Evolutionary conservation across 2,888 invertebrate genomes (phyloP).

Genomic region (Patella depressa): DNA sequence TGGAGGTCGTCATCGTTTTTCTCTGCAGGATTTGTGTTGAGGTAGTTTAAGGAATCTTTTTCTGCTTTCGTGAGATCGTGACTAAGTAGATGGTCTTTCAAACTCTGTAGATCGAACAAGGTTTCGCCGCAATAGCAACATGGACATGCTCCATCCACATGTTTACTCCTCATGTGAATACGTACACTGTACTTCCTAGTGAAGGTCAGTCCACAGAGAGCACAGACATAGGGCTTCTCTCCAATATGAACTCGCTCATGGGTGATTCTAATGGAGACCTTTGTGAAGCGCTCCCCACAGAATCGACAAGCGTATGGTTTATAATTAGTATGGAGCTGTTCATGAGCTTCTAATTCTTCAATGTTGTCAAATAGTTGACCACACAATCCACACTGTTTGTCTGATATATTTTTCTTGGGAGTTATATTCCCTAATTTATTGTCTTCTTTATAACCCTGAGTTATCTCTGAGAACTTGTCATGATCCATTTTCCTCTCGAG

Average conservation of each 20-base stretch:
- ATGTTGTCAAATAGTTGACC: slow-evolving; percentile 50
- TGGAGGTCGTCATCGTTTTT: slow-evolving; percentile 35
- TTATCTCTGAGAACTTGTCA: background rate
- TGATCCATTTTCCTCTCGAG: background rate
- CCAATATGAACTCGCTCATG: slow-evolving; percentile 52
- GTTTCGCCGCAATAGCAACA: slow-evolving; percentile 57
- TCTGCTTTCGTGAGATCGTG: slow-evolving; percentile 51
- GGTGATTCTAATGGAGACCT: slow-evolving; percentile 48
- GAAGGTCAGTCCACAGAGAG: slow-evolving; percentile 54
- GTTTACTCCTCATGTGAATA: slow-evolving; percentile 52
- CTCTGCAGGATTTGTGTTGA: slow-evolving; percentile 23
- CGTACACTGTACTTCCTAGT: slow-evolving; percentile 53
- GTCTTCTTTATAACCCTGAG: slow-evolving; percentile 15
- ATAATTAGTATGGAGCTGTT: slow-evolving; percentile 55
- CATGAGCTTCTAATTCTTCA: slow-evolving; percentile 53
- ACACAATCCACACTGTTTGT: slow-evolving; percentile 51
- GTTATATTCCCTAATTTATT: slow-evolving; percentile 1
- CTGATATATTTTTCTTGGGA: slow-evolving; percentile 18
- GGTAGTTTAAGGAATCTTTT: slow-evolving; percentile 47
- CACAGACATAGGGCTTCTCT: slow-evolving; percentile 48
- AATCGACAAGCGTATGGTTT: slow-evolving; percentile 58
- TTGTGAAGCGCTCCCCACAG: slow-evolving; percentile 56
- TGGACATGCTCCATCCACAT: slow-evolving; percentile 55
- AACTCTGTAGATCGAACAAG: slow-evolving; percentile 44
- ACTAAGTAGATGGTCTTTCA: slow-evolving; percentile 51